Evolutionary conservation across 1,140 invertebrate genomes (phyloP).

Genomic region (Brachionus rotundiformis): DNA sequence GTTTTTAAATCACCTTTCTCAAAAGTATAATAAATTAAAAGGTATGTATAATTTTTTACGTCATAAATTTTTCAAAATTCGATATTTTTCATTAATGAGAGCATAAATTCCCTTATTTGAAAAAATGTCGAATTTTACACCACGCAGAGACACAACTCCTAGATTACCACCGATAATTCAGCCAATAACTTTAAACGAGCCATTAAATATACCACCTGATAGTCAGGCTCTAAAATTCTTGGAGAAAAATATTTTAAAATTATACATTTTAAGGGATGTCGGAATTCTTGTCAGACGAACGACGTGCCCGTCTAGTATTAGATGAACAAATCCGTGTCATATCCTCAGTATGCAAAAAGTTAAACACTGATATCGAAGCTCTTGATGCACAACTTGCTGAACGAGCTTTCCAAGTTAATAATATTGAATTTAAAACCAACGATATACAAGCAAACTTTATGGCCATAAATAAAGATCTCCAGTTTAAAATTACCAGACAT

Average conservation of each 20-base stretch:
- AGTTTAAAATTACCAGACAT: conserved; percentile 40
- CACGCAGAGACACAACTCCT: conserved; percentile 18
- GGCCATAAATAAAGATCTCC: conserved; percentile 43
- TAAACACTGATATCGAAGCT: conserved; percentile 48
- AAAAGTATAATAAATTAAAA: conserved; percentile 14
- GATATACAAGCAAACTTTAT: conserved; percentile 44
- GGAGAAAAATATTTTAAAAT: neutral
- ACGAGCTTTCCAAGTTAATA: conserved; percentile 44
- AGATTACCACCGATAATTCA: conserved; percentile 22
- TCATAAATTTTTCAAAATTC: neutral
- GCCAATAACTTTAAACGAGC: conserved; percentile 14
- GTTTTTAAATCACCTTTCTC: neutral
- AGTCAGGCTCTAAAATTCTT: neutral
- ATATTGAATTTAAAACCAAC: conserved; percentile 46
- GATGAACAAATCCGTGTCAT: conserved; percentile 47
- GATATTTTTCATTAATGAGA: neutral
- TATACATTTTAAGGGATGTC: conserved; percentile 40
- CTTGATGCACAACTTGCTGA: conserved; percentile 13
- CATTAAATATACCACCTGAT: conserved; percentile 18
- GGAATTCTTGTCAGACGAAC: conserved; percentile 29
- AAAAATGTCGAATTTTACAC: conserved; percentile 32
- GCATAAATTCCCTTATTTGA: neutral
- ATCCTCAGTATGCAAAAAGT: conserved; percentile 48
- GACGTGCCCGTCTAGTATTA: neutral
- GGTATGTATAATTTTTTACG: conserved; percentile 24